These are phyloP conservation scores for Barnardius zonarius DNA, from an alignment of 2,113 vertebrate genomes.

Conservation along the genomic window DNA sequence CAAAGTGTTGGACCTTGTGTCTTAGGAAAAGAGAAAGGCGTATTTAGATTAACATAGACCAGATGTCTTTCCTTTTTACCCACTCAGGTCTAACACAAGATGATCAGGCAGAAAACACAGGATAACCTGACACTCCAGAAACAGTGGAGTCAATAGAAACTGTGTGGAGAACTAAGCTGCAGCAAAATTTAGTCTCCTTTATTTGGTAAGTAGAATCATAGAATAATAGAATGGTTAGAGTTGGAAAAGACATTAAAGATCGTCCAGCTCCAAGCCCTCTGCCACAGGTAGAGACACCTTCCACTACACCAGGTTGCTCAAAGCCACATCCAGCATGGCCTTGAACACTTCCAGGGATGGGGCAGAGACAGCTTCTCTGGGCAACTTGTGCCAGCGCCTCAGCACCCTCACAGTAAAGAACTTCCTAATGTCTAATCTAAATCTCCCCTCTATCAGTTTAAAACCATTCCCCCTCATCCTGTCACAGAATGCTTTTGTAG, in stretches of 20 bases:
- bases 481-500: too few species aligned
- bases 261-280: not conserved
- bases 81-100: not conserved
- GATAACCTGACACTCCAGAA: not conserved
- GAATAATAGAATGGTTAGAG: not conserved
- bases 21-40: not conserved
- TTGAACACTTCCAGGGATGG: not conserved
- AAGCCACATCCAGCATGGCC: not conserved
- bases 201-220: not conserved
- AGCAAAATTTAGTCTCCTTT: not conserved
- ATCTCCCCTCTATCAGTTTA: too few species aligned
- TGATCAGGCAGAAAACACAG: not conserved
- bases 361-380: too few species aligned
- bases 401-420: too few species aligned
- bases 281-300: not conserved
- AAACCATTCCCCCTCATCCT: too few species aligned
- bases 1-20: not conserved
- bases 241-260: not conserved
- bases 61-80: not conserved
- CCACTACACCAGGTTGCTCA: not conserved
- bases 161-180: not conserved
- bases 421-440: too few species aligned
- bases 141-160: not conserved
- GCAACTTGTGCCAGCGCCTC: too few species aligned
- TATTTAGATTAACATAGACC: not conserved